A percentile compares a stretch with the other conserved stretches of the same genome.
phyloP scores from a whole-genome alignment of 1,140 invertebrate genomes.

The Drosophila ogumai region DNA sequence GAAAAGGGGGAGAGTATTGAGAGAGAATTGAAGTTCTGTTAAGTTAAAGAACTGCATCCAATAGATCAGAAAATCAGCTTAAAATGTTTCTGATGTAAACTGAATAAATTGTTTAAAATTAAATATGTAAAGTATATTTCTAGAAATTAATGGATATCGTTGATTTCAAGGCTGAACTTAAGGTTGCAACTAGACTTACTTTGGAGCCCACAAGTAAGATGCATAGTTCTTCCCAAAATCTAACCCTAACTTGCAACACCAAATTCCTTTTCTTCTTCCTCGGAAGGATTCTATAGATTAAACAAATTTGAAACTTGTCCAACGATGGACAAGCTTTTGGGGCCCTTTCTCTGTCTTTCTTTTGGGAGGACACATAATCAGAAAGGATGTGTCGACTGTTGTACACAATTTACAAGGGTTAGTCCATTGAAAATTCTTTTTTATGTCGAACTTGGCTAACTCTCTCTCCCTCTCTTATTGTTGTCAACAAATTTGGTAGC shows the following conservation, averaged over 20 bases:
- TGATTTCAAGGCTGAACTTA: not conserved
- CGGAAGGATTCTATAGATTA: not conserved
- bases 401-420: constrained; percentile 79
- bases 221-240: not conserved
- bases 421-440: constrained; percentile 76
- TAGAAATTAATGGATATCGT: not conserved
- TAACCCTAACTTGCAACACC: not conserved
- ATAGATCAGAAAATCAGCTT: not conserved
- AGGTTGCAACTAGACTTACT: not conserved
- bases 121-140: not conserved
- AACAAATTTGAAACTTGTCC: constrained; percentile 4
- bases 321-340: constrained; percentile 5
- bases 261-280: not conserved
- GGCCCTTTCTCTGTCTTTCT: not conserved
- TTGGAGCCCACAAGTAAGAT: not conserved
- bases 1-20: not conserved
- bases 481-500: too few relatives aligned
- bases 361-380: constrained; percentile 52
- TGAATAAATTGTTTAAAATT: not conserved
- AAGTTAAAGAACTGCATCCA: constrained; percentile 11
- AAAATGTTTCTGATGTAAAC: not conserved
- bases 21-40: constrained; percentile 23
- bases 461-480: too few relatives aligned
- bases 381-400: constrained; percentile 53
- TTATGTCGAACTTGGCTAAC: constrained; percentile 66